A percentile compares a stretch with the other conserved stretches of the same genome.
These are phyloP conservation scores for Cyprinella venusta DNA, from an alignment of 2,797 vertebrate genomes.

Conservation along the genomic window DNA sequence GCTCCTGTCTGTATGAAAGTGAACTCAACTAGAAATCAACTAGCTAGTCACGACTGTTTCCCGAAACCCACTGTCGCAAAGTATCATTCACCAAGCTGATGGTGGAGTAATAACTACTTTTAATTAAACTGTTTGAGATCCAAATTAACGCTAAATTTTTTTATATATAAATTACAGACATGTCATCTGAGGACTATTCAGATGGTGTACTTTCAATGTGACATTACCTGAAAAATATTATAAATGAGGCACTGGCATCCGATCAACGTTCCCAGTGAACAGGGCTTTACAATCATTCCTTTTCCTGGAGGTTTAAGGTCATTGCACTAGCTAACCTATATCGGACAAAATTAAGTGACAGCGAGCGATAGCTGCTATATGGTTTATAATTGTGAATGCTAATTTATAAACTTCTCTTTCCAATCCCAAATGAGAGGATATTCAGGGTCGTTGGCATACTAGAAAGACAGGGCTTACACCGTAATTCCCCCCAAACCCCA, in stretches of 20 bases:
- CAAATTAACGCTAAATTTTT: too few relatives aligned
- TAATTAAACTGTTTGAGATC: too few relatives aligned
- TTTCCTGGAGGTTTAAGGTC: slow-evolving; percentile 38
- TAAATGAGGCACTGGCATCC: slow-evolving; percentile 53
- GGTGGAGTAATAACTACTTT: too few relatives aligned
- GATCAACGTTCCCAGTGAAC: slow-evolving; percentile 22
- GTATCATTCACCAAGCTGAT: too few relatives aligned
- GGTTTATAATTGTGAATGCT: slow-evolving; percentile 46
- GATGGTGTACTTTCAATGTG: neutral
- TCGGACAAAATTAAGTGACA: slow-evolving; percentile 33
- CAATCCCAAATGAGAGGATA: neutral
- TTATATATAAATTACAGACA: too few relatives aligned
- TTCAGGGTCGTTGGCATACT: neutral
- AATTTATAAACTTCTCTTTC: slow-evolving; percentile 18
- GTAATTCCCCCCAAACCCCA: neutral
- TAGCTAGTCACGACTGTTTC: too few relatives aligned
- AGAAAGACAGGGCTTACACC: slow-evolving; percentile 27
- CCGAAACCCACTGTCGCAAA: too few relatives aligned
- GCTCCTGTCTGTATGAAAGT: too few relatives aligned
- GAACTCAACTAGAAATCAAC: too few relatives aligned
- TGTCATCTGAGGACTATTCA: too few relatives aligned
- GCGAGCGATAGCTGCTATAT: neutral
- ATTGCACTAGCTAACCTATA: slow-evolving; percentile 51
- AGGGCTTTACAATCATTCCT: slow-evolving; percentile 41
- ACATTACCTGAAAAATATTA: slow-evolving; percentile 56